Conservation (phyloP, 2,113 vertebrate genomes). For the Sebastes fasciatus region DNA sequence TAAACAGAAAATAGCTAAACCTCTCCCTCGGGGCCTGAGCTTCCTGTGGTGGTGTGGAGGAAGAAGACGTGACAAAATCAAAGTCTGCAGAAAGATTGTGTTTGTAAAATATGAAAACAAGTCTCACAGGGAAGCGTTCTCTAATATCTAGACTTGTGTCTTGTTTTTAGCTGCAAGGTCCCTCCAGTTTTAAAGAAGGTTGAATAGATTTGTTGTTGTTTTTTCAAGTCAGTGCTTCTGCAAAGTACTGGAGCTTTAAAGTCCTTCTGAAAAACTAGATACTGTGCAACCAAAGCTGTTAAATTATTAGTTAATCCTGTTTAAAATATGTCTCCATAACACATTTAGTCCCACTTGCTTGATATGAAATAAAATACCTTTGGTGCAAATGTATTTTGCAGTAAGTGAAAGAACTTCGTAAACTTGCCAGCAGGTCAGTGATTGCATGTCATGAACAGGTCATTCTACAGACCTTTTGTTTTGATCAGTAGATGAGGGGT, state of each 20-base stretch:
- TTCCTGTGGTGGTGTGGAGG: not conserved
- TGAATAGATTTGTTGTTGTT: not conserved
- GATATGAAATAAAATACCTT: not conserved
- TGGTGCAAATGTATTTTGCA: not conserved
- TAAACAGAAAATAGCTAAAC: conserved; percentile 10
- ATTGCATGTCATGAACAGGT: not conserved
- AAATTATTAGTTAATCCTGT: not conserved
- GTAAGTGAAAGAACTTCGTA: not conserved
- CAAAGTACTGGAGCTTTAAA: not conserved
- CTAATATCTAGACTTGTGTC: not conserved
- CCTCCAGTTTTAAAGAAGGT: not conserved
- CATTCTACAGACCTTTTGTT: not conserved
- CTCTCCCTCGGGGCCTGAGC: not conserved
- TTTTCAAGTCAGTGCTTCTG: not conserved
- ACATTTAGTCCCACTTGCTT: not conserved
- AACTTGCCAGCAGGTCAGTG: conserved; percentile 1
- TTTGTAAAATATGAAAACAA: conserved; percentile 12
- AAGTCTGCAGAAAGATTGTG: not conserved
- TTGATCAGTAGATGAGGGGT: conserved; percentile 65
- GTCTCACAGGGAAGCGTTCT: not conserved
- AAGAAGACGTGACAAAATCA: conserved; percentile 6
- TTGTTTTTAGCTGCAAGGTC: not conserved
- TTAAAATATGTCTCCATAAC: not conserved
- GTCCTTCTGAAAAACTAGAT: not conserved
- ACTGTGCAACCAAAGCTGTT: not conserved